Evolutionary conservation across 2,797 vertebrate species (phyloP), one percentile per base, ranked within the genome.

Genomic region (Ctenopoma kingsleyae): DNA sequence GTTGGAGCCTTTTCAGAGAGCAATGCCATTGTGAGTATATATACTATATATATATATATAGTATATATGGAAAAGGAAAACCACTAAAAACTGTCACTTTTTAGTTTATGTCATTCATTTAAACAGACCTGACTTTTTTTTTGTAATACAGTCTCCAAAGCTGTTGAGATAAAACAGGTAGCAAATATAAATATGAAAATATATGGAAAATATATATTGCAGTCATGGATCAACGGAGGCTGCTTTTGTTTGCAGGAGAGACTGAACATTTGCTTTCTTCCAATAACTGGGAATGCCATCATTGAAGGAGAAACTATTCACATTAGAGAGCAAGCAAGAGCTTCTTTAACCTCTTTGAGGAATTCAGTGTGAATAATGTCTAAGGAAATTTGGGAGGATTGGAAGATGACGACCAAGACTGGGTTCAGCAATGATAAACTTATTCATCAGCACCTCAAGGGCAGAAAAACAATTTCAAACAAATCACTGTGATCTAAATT

Each of bases 291-390:
- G 36, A 66, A 65, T 61, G 27, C 43, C 52, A 60, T 81, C 57
- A 46, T 23, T 53, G 12, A 15, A 66, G 54, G 27, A 56, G 40
- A 66, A 68, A 5, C 2, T 19, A 4, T 54, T 67, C 27, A 63
- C 54, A 61, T 49, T 51, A 51, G 40, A 60, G 60, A 66, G 48
- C 47, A 56, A 32, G 49, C 23, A 25, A 22, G 20, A 36, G 30
- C 60, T 56, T 13, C 47, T 30, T 1, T 55, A 53, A 69, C 62
- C 40, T 78, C 51, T 58, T n/a, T n/a, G n/a, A n/a, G n/a, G n/a
- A n/a, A n/a, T 38, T 72, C 55, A 53, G 51, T 54, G 58, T 79
- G 76, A 81, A 71, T 57, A 71, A 80, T 69, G 75, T 70, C 59
- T 22, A 8, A 67, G 50, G 43, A 55, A 73, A 67, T 73, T 67